These are phyloP conservation scores for Sipha flava DNA, from an alignment of 1,140 invertebrate genomes.

Conservation along the genomic window DNA sequence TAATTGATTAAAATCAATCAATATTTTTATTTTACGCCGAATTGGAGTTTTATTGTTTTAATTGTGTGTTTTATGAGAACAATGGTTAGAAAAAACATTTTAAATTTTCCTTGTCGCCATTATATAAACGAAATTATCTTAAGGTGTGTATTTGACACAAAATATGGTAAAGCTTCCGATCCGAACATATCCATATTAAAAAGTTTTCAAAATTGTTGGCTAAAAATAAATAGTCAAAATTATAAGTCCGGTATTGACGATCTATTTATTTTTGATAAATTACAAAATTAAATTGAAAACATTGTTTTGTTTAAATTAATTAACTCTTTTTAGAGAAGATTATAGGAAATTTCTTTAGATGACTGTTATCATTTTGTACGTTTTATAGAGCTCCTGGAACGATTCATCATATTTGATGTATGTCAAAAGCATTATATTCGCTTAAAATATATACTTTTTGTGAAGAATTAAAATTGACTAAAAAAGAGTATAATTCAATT, in stretches of 20 bases:
- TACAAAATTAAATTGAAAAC: background rate
- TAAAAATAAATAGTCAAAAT: conserved; percentile 5
- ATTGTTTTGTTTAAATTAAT: background rate
- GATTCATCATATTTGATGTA: conserved; percentile 32
- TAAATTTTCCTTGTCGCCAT: conserved; percentile 33
- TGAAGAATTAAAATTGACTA: background rate
- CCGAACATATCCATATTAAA: conserved; percentile 33
- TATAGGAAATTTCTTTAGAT: conserved; percentile 21
- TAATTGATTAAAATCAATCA: too few species aligned
- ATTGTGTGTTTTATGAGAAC: conserved; percentile 31
- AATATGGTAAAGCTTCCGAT: conserved; percentile 14
- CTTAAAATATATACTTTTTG: conserved; percentile 36
- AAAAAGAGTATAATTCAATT: too few species aligned
- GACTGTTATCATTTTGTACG: conserved; percentile 2
- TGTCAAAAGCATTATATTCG: conserved; percentile 35
- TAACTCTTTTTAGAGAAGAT: background rate
- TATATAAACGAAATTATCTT: conserved; percentile 34
- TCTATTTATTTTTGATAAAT: background rate
- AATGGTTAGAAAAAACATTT: conserved; percentile 22
- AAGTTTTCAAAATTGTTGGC: conserved; percentile 33
- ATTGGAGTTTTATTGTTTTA: too few species aligned
- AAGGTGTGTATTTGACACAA: conserved; percentile 30
- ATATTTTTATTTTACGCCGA: background rate
- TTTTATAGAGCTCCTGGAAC: conserved; percentile 14
- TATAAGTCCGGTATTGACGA: conserved; percentile 29